These are phyloP conservation scores for Conchocele bisecta DNA, from an alignment of 2,888 invertebrate species.

Conservation along the genomic window DNA sequence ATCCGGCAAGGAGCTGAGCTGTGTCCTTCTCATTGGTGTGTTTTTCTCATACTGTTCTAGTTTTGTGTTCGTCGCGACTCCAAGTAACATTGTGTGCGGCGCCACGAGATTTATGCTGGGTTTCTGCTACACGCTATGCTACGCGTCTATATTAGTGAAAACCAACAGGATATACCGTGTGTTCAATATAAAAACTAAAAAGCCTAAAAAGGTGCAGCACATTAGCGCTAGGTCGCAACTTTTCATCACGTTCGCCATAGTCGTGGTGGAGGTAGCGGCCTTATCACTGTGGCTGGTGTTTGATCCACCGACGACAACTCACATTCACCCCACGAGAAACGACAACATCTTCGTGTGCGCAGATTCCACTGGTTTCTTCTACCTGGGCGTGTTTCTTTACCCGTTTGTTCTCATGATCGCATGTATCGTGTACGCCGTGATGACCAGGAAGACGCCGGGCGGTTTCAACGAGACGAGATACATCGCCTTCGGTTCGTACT, in stretches of 20 bases:
- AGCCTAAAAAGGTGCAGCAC: constrained; percentile 82
- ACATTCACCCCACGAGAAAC: constrained; percentile 75
- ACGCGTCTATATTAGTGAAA: constrained; percentile 85
- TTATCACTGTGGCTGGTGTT: constrained; percentile 84
- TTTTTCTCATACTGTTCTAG: constrained; percentile 84
- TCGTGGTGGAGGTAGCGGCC: constrained; percentile 83
- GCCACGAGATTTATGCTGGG: constrained; percentile 85
- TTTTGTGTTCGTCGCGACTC: constrained; percentile 84
- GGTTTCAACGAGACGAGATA: constrained; percentile 86
- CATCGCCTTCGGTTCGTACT: constrained; percentile 86
- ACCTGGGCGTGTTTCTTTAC: constrained; percentile 84
- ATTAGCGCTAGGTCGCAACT: constrained; percentile 83
- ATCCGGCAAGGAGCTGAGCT: constrained; percentile 85
- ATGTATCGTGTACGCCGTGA: constrained; percentile 85
- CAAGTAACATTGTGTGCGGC: constrained; percentile 83
- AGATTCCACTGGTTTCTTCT: constrained; percentile 84
- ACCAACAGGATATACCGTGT: constrained; percentile 85
- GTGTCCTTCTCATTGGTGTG: constrained; percentile 84
- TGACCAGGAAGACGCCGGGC: constrained; percentile 86
- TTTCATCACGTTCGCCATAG: constrained; percentile 84
- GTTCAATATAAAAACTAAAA: constrained; percentile 82
- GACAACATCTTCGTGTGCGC: constrained; percentile 79
- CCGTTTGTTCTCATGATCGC: constrained; percentile 85
- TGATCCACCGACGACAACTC: constrained; percentile 83
- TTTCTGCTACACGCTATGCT: constrained; percentile 85